Conservation (phyloP, 2,888 invertebrate species). For the Drosophila acutilabella region DNA sequence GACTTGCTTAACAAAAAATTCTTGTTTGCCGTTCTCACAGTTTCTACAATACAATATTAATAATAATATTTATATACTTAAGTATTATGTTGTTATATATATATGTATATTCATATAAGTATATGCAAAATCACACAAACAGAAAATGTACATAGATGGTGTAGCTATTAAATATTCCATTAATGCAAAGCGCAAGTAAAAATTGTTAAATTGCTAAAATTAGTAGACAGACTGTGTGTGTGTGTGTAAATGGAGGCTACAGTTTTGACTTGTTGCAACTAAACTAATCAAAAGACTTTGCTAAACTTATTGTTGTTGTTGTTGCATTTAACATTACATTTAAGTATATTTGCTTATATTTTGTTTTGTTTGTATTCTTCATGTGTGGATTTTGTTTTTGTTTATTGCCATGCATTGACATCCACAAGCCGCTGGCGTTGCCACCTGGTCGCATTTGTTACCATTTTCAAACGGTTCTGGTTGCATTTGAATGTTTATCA, state of each 20-base stretch:
- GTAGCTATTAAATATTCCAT: conserved; percentile 51
- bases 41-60: conserved; percentile 64
- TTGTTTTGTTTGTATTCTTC: conserved; percentile 3
- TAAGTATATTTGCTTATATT: conserved; percentile 55
- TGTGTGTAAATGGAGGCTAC: conserved; percentile 44
- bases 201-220: conserved; percentile 54
- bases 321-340: conserved; percentile 50
- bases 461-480: conserved; percentile 38
- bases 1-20: conserved; percentile 60
- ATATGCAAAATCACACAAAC: conserved; percentile 69
- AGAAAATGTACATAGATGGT: conserved; percentile 67
- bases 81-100: conserved; percentile 30
- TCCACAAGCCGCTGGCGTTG: conserved; percentile 44
- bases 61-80: conserved; percentile 53
- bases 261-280: conserved; percentile 65
- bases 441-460: conserved; percentile 51
- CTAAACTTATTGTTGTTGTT: conserved; percentile 53
- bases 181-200: conserved; percentile 62
- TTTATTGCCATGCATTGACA: conserved; percentile 18
- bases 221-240: conserved; percentile 40
- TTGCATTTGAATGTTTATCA: conserved; percentile 40
- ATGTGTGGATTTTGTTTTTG: conserved; percentile 16
- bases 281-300: conserved; percentile 63
- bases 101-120: conserved; percentile 45
- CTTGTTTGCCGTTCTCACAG: conserved; percentile 39